Evolutionary conservation across 2,888 invertebrate genomes (phyloP), one percentile per base, ranked within the genome.

Genomic region (Bruchidius siliquastri): DNA sequence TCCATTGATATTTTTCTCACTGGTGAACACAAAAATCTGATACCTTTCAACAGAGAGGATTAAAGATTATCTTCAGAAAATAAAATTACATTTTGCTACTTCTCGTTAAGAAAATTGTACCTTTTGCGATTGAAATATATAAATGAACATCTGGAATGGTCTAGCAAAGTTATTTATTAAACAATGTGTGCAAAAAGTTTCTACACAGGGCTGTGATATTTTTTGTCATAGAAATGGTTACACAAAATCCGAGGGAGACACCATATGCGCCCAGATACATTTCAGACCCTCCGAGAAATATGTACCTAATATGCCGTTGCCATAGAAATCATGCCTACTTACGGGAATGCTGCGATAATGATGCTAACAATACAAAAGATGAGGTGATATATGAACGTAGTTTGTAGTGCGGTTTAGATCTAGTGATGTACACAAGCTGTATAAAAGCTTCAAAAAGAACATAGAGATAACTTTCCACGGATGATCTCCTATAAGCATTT

Each of bases 241-340:
- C 79, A 88, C 88, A 74, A 87, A 90, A 81, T 88, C 89, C 32
- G 89, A 89, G 78, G 88, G 89, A 70, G 88, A 90, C 80, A 87
- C 86, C 74, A 83, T 91, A 71, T 91, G 91, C 80, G 88, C 90
- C 3, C 89, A 90, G 79, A 91, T 90, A 88, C 89, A 89, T 78
- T 91, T 90, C 81, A 88, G 90, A 77, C 91, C 91, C 0, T 90
- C 91, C 67, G 90, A 90, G 76, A 91, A 91, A 83, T 91, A 91
- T 80, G 88, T 90, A 74, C 90, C 91, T 74, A 79, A 80, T 82
- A 86, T 81, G 85, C 86, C 79, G 72, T 82, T 77, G 80, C 87
- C 73, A 67, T 77, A 77, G 71, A 68, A 68, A 21, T 13, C 49
- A 8, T 13, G 49, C 49, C 30, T 49, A 49, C 8, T 49, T 13